Evolutionary conservation across 2,888 invertebrate species (phyloP).

Genomic region (Mesopsocus fuscifrons): DNA sequence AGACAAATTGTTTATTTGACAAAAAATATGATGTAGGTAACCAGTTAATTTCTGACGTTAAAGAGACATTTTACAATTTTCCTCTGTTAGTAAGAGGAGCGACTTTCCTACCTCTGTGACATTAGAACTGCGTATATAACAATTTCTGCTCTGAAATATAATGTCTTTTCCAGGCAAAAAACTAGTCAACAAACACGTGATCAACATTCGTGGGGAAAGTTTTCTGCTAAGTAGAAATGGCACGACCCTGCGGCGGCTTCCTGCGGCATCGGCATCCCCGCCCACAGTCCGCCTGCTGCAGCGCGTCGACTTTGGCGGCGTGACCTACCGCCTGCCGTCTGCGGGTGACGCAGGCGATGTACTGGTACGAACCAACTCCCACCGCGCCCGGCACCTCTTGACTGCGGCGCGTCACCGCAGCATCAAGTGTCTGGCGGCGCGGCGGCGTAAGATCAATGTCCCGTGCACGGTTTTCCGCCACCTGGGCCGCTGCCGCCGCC

Average conservation of each 20-base stretch:
- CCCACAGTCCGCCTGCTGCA: conserved; percentile 10
- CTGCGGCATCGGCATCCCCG: too few relatives aligned
- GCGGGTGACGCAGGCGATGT: too few relatives aligned
- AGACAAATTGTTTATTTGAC: too few relatives aligned
- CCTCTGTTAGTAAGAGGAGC: too few relatives aligned
- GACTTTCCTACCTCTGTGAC: too few relatives aligned
- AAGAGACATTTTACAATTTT: too few relatives aligned
- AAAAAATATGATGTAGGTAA: too few relatives aligned
- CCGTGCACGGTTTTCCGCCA: conserved; percentile 68
- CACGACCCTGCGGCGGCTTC: conserved; percentile 24
- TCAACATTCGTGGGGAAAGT: conserved; percentile 27
- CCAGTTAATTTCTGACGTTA: too few relatives aligned
- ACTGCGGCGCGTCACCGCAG: conserved; percentile 37
- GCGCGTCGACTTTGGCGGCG: conserved; percentile 27
- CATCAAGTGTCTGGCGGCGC: conserved; percentile 32
- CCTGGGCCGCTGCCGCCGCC: conserved; percentile 65
- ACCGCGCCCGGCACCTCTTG: conserved; percentile 18
- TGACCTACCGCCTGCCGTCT: conserved; percentile 22
- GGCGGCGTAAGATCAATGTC: conserved; percentile 50
- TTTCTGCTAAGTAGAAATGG: conserved; percentile 29
- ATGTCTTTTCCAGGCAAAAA: too few relatives aligned
- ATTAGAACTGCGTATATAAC: too few relatives aligned
- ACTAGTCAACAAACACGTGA: conserved; percentile 17
- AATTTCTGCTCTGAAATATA: too few relatives aligned
- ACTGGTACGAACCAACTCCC: conserved; percentile 18